Conservation (phyloP, 2,888 invertebrate species). For the Nebria brevicollis region DNA sequence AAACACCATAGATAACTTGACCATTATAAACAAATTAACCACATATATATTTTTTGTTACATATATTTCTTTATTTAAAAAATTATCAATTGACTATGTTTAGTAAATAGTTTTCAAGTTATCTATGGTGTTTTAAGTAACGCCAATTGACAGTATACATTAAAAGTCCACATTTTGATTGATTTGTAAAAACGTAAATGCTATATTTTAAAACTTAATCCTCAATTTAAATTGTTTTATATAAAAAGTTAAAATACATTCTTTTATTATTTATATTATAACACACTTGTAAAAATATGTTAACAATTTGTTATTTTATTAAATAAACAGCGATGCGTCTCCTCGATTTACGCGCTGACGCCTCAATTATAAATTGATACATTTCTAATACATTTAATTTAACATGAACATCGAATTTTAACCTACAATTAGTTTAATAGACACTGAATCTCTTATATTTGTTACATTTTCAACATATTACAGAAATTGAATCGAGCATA, state of each 20-base stretch:
- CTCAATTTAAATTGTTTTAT: background rate
- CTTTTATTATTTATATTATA: slow-evolving; percentile 25
- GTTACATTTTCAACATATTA: too few species aligned
- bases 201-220: slow-evolving; percentile 1
- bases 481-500: too few species aligned
- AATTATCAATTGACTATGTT: too few species aligned
- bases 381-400: background rate
- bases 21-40: too few species aligned
- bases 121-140: background rate
- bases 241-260: slow-evolving; percentile 38
- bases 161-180: background rate
- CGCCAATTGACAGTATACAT: background rate
- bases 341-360: background rate
- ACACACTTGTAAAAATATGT: slow-evolving; percentile 41
- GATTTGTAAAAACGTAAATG: slow-evolving; percentile 1
- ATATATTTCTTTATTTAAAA: too few species aligned
- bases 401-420: background rate
- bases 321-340: background rate
- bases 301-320: slow-evolving; percentile 22
- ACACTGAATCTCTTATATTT: too few species aligned
- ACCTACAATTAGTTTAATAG: background rate
- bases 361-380: background rate
- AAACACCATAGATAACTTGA: background rate
- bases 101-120: too few species aligned
- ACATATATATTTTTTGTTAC: too few species aligned